Percentiles rank a stretch among this genome's conserved stretches.
Conservation (phyloP, 2,113 vertebrate species). For the Pachypanchax playfairii region DNA sequence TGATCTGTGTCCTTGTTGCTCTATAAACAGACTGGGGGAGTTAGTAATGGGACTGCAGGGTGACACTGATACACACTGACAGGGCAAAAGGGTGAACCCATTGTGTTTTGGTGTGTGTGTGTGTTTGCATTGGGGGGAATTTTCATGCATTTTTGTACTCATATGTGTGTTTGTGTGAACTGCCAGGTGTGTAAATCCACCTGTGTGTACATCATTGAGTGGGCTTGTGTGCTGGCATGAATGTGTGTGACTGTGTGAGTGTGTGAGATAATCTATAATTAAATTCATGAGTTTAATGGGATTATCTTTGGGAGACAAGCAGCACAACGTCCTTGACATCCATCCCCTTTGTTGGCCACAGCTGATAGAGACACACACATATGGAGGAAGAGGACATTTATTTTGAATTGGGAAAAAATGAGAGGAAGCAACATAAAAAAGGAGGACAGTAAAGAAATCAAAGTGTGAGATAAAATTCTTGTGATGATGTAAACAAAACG, state of each 20-base stretch:
- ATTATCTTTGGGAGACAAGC: conserved; percentile 66
- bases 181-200: background rate
- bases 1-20: conserved; percentile 23
- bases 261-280: conserved; percentile 68
- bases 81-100: conserved; percentile 30
- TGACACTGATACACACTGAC: conserved; percentile 62
- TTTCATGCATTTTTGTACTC: background rate
- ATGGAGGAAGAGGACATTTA: background rate
- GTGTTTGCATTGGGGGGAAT: background rate
- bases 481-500: conserved; percentile 25
- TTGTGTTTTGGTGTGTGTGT: conserved; percentile 27
- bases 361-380: conserved; percentile 30
- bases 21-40: conserved; percentile 50
- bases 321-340: conserved; percentile 62
- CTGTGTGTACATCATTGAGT: conserved; percentile 1
- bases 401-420: background rate
- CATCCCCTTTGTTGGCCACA: conserved; percentile 28
- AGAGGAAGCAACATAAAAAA: conserved; percentile 7
- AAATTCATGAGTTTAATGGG: conserved; percentile 67
- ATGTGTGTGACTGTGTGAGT: conserved; percentile 5
- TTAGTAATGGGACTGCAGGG: conserved; percentile 46
- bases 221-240: conserved; percentile 6
- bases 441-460: conserved; percentile 9
- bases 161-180: background rate
- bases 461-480: conserved; percentile 17